These are phyloP conservation scores for Cathartes aura DNA, from an alignment of 2,113 vertebrate genomes.

Conservation along the genomic window DNA sequence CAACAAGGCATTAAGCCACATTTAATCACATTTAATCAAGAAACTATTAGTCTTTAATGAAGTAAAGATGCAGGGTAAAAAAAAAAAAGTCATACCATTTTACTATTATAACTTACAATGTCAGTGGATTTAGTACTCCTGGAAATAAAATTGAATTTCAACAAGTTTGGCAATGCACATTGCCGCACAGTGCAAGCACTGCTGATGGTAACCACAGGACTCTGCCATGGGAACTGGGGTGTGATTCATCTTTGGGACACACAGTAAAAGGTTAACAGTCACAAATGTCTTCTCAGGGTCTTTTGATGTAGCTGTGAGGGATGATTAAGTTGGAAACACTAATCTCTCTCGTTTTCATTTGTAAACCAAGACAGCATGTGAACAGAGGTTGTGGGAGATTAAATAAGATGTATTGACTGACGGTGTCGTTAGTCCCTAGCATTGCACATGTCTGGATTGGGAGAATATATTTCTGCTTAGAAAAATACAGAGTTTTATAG, in stretches of 20 bases:
- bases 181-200: not conserved
- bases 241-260: not conserved
- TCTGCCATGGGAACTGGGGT: not conserved
- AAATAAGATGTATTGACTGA: not conserved
- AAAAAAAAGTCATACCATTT: not conserved
- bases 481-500: not conserved
- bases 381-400: not conserved
- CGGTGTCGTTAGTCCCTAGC: not conserved
- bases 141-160: not conserved
- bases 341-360: not conserved
- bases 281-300: not conserved
- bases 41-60: slow-evolving; percentile 39
- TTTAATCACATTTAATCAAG: slow-evolving; percentile 60
- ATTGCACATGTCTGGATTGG: not conserved
- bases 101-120: not conserved
- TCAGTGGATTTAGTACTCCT: not conserved
- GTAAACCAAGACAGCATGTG: not conserved
- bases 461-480: not conserved
- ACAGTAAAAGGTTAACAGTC: not conserved
- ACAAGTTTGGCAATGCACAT: not conserved
- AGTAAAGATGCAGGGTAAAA: not conserved
- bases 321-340: not conserved
- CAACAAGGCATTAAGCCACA: not conserved
- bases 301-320: not conserved
- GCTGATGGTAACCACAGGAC: not conserved